Evolutionary conservation across 2,888 invertebrate genomes (phyloP).

Genomic region (Xestia sexstrigata): DNA sequence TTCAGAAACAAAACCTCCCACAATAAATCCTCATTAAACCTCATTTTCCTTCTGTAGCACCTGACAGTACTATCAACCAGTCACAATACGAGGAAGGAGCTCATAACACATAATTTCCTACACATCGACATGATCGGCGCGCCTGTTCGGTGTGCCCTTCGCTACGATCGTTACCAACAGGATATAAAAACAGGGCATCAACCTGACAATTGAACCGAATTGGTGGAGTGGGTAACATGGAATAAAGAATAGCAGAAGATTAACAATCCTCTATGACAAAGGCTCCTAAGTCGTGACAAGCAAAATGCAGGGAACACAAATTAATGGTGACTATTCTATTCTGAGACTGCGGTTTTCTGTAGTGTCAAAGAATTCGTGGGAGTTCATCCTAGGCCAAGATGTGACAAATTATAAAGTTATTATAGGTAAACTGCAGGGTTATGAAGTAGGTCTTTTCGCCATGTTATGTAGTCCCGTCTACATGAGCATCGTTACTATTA

Average conservation of each 20-base stretch:
- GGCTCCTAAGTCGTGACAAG: neutral
- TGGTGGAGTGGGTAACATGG: slow-evolving; percentile 22
- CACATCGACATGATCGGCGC: slow-evolving; percentile 34
- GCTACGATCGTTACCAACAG: slow-evolving; percentile 59
- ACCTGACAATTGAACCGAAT: slow-evolving; percentile 74
- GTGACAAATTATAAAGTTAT: neutral
- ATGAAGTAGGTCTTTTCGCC: neutral
- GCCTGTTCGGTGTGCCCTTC: slow-evolving; percentile 52
- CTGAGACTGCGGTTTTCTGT: neutral
- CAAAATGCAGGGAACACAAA: neutral
- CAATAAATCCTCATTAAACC: slow-evolving; percentile 12
- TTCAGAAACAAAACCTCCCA: slow-evolving; percentile 8
- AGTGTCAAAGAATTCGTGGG: neutral
- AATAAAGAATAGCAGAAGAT: slow-evolving; percentile 35
- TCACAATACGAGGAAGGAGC: slow-evolving; percentile 28
- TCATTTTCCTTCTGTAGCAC: slow-evolving; percentile 30
- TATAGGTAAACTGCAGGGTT: neutral
- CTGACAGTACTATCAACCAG: slow-evolving; percentile 24
- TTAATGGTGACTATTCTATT: no score
- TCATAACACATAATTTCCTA: slow-evolving; percentile 39
- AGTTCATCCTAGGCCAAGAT: no score
- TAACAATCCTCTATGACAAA: neutral
- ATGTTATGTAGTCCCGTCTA: neutral
- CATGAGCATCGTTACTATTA: no score
- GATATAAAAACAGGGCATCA: slow-evolving; percentile 71